A percentile compares a stretch with the other conserved stretches of the same genome.
Evolutionary conservation across 2,797 vertebrate genomes (phyloP).

Genomic region (Chelmon rostratus): DNA sequence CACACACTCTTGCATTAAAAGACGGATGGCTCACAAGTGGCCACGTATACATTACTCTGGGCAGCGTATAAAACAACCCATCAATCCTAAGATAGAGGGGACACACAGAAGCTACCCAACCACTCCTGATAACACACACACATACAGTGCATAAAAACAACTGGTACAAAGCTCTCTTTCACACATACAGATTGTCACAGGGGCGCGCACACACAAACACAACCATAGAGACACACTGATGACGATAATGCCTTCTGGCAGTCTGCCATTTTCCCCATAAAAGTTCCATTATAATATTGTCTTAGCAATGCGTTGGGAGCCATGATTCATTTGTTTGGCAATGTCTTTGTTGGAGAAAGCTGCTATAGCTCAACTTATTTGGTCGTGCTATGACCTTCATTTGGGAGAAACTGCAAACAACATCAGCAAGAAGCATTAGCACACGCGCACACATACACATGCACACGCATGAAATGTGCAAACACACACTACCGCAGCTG

Average conservation of each 20-base stretch:
- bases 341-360: constrained; percentile 62
- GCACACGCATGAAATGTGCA: background rate
- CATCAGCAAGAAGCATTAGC: constrained; percentile 32
- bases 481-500: constrained; percentile 6
- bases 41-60: constrained; percentile 71
- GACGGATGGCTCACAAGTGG: constrained; percentile 71
- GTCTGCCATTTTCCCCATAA: constrained; percentile 71
- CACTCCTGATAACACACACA: constrained; percentile 40
- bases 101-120: constrained; percentile 42
- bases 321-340: constrained; percentile 69
- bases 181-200: constrained; percentile 37
- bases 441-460: background rate
- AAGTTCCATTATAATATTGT: constrained; percentile 77
- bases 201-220: constrained; percentile 8
- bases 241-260: constrained; percentile 77
- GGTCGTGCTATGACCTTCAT: constrained; percentile 67
- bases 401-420: constrained; percentile 48
- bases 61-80: constrained; percentile 73
- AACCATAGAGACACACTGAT: constrained; percentile 50
- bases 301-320: constrained; percentile 61
- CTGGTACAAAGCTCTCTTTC: constrained; percentile 22
- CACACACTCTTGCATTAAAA: constrained; percentile 62
- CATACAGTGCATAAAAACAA: constrained; percentile 32
- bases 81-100: constrained; percentile 62
- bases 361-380: constrained; percentile 55